phyloP scores from a whole-genome alignment of 2,888 invertebrate species.

The Andrena flavipes region DNA sequence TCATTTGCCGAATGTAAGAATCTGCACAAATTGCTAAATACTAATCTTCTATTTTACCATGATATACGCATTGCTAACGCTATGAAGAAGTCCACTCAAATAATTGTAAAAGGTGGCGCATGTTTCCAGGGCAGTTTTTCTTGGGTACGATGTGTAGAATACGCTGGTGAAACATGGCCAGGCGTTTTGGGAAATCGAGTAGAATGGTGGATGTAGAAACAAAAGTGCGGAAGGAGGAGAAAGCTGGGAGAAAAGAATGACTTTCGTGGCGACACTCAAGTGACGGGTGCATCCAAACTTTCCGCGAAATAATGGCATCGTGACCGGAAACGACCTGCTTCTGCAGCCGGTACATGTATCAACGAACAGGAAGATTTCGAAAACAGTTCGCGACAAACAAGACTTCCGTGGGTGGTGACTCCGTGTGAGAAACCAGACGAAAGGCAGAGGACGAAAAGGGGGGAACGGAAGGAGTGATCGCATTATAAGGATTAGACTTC shows the following conservation, averaged over 20 bases:
- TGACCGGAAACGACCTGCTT: constrained; percentile 42
- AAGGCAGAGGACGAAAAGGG: not conserved
- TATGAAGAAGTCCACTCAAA: no score
- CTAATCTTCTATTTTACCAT: no score
- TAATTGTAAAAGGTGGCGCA: no score
- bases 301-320: constrained; percentile 55
- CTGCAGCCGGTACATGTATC: constrained; percentile 20
- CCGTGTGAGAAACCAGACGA: constrained; percentile 12
- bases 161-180: not conserved
- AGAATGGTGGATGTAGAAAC: not conserved
- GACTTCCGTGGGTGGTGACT: constrained; percentile 11
- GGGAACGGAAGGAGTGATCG: constrained; percentile 43
- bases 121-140: no score
- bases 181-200: not conserved
- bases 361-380: constrained; percentile 39
- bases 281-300: constrained; percentile 51
- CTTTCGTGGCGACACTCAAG: constrained; percentile 35
- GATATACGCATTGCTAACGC: no score
- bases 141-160: not conserved
- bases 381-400: constrained; percentile 55
- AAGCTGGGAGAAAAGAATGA: constrained; percentile 24
- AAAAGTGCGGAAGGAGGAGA: constrained; percentile 18
- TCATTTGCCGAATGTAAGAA: no score
- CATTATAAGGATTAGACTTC: constrained; percentile 53
- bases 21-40: no score